Evolutionary conservation across 2,888 invertebrate genomes (phyloP).

Genomic region (Stenichneumon culpator): DNA sequence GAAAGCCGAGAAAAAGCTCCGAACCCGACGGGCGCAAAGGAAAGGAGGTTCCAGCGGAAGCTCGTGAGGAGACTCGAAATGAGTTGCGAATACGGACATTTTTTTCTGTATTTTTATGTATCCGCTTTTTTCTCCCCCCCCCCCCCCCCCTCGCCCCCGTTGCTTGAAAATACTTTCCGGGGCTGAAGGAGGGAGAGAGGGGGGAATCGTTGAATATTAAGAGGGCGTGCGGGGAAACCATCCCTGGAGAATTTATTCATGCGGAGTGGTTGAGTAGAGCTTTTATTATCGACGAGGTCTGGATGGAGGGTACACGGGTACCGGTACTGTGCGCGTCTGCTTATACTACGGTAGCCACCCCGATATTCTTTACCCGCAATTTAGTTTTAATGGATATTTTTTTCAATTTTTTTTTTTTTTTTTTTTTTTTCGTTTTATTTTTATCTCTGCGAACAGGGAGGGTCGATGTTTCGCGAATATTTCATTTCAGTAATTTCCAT

Average conservation of each 20-base stretch:
- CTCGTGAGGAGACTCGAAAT: slow-evolving; percentile 32
- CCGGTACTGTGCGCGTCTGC: background rate
- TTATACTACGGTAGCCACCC: background rate
- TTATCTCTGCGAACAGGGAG: background rate
- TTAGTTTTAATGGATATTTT: slow-evolving; percentile 17
- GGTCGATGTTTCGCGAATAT: slow-evolving; percentile 58
- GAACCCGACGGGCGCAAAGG: background rate
- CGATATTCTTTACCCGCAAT: slow-evolving; percentile 14
- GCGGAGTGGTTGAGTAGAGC: slow-evolving; percentile 25
- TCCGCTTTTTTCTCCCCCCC: background rate
- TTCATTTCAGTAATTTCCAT: slow-evolving; percentile 59
- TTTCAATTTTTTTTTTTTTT: background rate
- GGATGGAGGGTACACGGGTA: background rate
- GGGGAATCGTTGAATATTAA: slow-evolving; percentile 36
- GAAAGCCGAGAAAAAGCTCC: background rate
- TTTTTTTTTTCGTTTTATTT: slow-evolving; percentile 8
- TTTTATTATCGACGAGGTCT: slow-evolving; percentile 34
- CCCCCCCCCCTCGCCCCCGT: slow-evolving; percentile 7
- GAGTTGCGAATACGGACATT: slow-evolving; percentile 17
- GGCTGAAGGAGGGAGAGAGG: background rate
- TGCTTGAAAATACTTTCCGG: background rate
- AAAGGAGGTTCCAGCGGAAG: background rate
- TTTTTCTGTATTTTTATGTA: slow-evolving; percentile 10
- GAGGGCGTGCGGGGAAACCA: slow-evolving; percentile 19
- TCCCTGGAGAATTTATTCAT: slow-evolving; percentile 43